Evolutionary conservation across 2,113 vertebrate species (phyloP), one percentile per base, ranked within the genome.

Genomic region (Triplophysa siluroides): DNA sequence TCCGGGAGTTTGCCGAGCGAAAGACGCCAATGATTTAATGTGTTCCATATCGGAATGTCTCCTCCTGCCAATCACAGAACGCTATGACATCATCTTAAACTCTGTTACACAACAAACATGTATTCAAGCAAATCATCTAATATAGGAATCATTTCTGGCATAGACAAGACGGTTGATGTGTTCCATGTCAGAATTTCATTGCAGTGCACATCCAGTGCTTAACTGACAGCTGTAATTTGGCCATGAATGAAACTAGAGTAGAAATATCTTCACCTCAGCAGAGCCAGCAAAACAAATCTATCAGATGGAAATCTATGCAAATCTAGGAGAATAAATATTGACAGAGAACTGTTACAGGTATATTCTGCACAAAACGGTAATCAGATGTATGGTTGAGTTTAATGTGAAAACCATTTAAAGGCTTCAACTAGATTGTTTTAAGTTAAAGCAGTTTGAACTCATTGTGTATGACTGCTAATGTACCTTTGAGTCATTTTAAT

Each of bases 41-140:
- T 76, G 41, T 85, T 85, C 84, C 86, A 86, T 86, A 85, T 85
- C 84, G 54, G 60, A 68, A 81, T 65, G 76, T 78, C 77, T 85
- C 72, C 38, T 66, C 62, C 60, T 69, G 83, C 78, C 81, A 85
- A 69, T 82, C 80, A 76, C 75, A 72, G 79, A 83, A 62, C 60
- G 16, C 61, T 69, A 61, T 86, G 78, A 86, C 81, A 81, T 86
- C 82, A 88, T 76, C 65, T 60, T 21, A 78, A 65, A 60, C 63
- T 52, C 75, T 66, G 68, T 72, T 80, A 56, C 61, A 79, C 86
- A 84, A 81, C 83, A 83, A 84, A 81, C 72, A 76, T 62, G 54
- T 45, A 66, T 79, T 76, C 9, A 74, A 52, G 73, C 64, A 67
- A 83, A 79, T 79, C 67, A 76, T 81, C 52, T 58, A 80, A 64